A percentile compares a stretch with the other conserved stretches of the same genome.
Conservation (phyloP, 2,113 vertebrate species). For the Syngnathus typhle region DNA sequence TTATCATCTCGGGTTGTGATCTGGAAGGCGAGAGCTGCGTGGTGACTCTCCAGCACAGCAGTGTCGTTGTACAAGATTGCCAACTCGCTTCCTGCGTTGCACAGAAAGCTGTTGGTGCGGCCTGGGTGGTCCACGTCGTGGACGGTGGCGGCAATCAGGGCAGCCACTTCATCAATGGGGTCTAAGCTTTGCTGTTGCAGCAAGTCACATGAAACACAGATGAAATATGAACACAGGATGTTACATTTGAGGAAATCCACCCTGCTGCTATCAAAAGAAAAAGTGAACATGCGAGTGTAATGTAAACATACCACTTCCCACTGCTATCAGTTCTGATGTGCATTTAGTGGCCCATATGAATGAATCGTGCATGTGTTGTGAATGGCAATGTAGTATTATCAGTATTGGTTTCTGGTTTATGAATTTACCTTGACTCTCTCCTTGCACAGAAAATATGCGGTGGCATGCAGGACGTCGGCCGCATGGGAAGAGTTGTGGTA, state of each 20-base stretch:
- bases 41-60: slow-evolving; percentile 92
- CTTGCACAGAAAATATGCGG: slow-evolving; percentile 90
- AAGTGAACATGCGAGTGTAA: neutral
- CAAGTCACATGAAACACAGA: neutral
- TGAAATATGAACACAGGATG: neutral
- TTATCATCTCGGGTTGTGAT: slow-evolving; percentile 86
- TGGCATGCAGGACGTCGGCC: slow-evolving; percentile 92
- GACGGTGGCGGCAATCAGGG: slow-evolving; percentile 89
- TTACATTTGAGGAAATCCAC: neutral
- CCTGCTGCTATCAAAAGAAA: neutral
- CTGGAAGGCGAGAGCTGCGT: slow-evolving; percentile 93
- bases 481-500: slow-evolving; percentile 96
- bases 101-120: slow-evolving; percentile 94
- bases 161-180: slow-evolving; percentile 83
- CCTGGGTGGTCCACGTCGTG: slow-evolving; percentile 96
- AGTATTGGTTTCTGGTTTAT: neutral
- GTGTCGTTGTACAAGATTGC: slow-evolving; percentile 93
- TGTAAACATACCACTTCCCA: neutral
- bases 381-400: neutral
- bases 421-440: slow-evolving; percentile 84
- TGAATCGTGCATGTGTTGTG: neutral
- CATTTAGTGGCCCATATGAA: neutral
- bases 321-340: neutral
- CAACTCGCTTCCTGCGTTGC: slow-evolving; percentile 88
- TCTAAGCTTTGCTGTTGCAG: slow-evolving; percentile 86